Conservation (phyloP, 1,140 invertebrate species). For the Micrasema minimum region DNA sequence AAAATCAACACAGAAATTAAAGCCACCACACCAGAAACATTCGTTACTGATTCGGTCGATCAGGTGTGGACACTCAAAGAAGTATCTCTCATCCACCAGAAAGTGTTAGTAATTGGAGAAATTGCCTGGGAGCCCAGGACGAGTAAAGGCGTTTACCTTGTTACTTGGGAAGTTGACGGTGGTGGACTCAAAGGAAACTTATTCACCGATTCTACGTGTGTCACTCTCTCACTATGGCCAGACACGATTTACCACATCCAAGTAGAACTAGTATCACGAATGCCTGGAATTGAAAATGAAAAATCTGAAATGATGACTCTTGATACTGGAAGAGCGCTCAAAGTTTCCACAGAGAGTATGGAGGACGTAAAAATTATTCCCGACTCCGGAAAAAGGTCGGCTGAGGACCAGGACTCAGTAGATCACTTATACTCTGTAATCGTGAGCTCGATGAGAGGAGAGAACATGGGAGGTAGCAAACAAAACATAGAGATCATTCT, state of each 20-base stretch:
- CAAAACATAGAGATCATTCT: conserved; percentile 67
- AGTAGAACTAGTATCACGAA: conserved; percentile 72
- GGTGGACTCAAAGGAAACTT: conserved; percentile 85
- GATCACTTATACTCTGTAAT: conserved; percentile 69
- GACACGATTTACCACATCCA: conserved; percentile 84
- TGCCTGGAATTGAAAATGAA: conserved; percentile 69
- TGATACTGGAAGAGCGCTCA: conserved; percentile 70
- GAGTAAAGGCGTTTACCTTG: conserved; percentile 75
- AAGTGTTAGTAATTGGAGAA: conserved; percentile 79
- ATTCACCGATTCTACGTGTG: conserved; percentile 81
- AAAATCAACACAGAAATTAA: conserved; percentile 70
- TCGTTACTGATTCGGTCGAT: conserved; percentile 60
- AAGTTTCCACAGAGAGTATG: conserved; percentile 70
- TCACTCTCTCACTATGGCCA: conserved; percentile 82
- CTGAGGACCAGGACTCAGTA: conserved; percentile 59
- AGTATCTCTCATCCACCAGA: conserved; percentile 76
- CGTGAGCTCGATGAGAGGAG: conserved; percentile 69
- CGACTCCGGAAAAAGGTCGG: conserved; percentile 55
- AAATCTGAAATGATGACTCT: conserved; percentile 73
- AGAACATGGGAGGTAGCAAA: conserved; percentile 64
- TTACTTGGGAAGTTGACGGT: conserved; percentile 85
- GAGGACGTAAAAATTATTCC: conserved; percentile 67
- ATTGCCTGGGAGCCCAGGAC: conserved; percentile 78
- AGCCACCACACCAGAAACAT: conserved; percentile 68
- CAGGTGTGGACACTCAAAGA: conserved; percentile 72